phyloP scores from a whole-genome alignment of 2,797 vertebrate genomes.

The Squalus acanthias region DNA sequence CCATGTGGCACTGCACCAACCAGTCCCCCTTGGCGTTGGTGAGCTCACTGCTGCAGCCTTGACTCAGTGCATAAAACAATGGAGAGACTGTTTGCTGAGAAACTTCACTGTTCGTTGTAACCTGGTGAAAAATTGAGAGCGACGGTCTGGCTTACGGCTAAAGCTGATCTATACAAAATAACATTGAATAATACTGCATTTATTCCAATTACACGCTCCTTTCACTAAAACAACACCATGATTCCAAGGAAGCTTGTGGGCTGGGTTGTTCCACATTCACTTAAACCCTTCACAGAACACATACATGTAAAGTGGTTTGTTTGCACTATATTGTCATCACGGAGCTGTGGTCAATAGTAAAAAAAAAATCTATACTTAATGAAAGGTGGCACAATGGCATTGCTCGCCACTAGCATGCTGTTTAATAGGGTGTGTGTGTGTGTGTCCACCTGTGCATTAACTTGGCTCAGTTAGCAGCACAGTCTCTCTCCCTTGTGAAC shows the following conservation, averaged over 20 bases:
- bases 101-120: neutral
- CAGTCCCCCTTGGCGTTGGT: neutral
- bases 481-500: neutral
- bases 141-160: neutral
- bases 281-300: neutral
- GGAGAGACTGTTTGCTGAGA: neutral
- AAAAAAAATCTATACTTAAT: neutral
- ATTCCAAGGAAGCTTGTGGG: neutral
- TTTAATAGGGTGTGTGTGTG: neutral
- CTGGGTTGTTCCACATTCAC: neutral
- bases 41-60: neutral
- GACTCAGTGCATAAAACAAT: neutral
- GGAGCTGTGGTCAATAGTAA: neutral
- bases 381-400: neutral
- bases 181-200: neutral
- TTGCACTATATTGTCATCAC: neutral
- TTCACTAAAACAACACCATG: neutral
- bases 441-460: neutral
- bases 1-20: neutral
- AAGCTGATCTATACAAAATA: neutral
- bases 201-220: neutral
- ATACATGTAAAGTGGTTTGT: neutral
- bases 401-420: neutral
- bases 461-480: neutral
- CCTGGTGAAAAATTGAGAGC: neutral